These are phyloP conservation scores for Drosophila koepferae DNA, from an alignment of 2,888 invertebrate genomes.

Conservation along the genomic window DNA sequence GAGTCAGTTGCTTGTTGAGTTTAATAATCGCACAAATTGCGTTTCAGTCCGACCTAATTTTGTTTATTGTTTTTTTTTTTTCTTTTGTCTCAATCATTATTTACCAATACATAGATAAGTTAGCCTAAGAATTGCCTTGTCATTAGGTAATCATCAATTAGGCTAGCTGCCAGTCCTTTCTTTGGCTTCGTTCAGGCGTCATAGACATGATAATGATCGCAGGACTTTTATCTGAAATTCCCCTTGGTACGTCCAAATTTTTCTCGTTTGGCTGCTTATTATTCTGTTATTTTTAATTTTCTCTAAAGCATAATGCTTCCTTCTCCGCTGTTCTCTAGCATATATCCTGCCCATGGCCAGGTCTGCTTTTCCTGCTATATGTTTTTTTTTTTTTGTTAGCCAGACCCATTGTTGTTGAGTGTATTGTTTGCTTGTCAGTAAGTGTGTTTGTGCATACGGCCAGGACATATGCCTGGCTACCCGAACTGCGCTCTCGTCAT, in stretches of 20 bases:
- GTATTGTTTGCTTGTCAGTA: constrained; percentile 54
- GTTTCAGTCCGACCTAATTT: constrained; percentile 33
- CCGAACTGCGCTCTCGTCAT: constrained; percentile 46
- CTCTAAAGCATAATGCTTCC: constrained; percentile 27
- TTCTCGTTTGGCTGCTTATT: constrained; percentile 49
- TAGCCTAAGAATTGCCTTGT: neutral
- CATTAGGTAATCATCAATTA: neutral
- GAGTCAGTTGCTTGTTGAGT: constrained; percentile 63
- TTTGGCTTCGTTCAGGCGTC: neutral
- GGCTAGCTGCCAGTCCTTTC: neutral
- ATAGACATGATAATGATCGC: neutral
- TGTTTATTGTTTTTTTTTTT: neutral
- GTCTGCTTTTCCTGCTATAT: constrained; percentile 61
- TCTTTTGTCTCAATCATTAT: neutral
- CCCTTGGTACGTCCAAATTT: constrained; percentile 4
- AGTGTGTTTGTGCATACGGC: constrained; percentile 34
- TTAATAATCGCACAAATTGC: constrained; percentile 55
- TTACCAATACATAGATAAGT: too few relatives aligned
- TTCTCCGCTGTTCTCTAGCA: constrained; percentile 4
- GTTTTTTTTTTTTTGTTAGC: constrained; percentile 51
- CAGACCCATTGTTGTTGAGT: constrained; percentile 49
- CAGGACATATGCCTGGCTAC: constrained; percentile 58
- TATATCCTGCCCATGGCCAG: constrained; percentile 53
- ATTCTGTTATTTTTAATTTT: constrained; percentile 34
- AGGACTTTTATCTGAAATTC: neutral